Base-by-base conservation (phyloP, 2,113 vertebrate genomes). In the Falcunculus frontatus region DNA sequence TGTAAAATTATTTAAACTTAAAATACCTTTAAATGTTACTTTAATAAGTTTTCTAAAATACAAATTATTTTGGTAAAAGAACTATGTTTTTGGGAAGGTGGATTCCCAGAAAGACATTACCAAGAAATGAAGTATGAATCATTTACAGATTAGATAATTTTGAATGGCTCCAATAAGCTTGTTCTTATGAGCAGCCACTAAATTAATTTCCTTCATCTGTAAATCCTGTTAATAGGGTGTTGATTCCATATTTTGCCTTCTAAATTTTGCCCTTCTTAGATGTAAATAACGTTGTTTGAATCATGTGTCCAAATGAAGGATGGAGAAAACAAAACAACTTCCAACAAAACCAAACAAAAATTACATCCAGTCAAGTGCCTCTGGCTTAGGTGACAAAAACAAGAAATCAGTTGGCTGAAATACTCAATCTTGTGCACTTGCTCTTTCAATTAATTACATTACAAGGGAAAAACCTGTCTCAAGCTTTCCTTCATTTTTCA, bases 201-300 rank as follows among this genome's bases (percentile, higher is more conserved):
- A 87, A 79, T 26, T 9, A 39, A 35, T 55, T 46, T 35, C 29
- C 62, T 74, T 11, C 11, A 6, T 56, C 50, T 64, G 69, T n/a
- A 94, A 46, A 84, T 86, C 60, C 26, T 75, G 23, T 63, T 96
- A 96, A 94, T 73, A 90, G 47, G 20, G 16, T 95, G 91, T 90
- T 84, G 81, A 92, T 56, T 91, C 29, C 32, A 46, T 87, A 69
- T 83, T 92, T 93, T 81, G 21, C 29, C 13, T 85, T 88, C 83
- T 82, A 55, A 80, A 81, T 95, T 78, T 88, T 70, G 5, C 14
- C 20, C 78, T 89, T 86, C 65, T 77, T 63, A 33, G 23, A 53
- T 68, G 8, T 49, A 95, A 84, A 72, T 73, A 84, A 74, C 12
- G 15, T 22, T 55, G 49, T 76, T 92, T 81, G 69, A 95, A 95